Evolutionary conservation across 1,140 invertebrate genomes (phyloP), one percentile per base, ranked within the genome.

Genomic region (Plectus sambesii): DNA sequence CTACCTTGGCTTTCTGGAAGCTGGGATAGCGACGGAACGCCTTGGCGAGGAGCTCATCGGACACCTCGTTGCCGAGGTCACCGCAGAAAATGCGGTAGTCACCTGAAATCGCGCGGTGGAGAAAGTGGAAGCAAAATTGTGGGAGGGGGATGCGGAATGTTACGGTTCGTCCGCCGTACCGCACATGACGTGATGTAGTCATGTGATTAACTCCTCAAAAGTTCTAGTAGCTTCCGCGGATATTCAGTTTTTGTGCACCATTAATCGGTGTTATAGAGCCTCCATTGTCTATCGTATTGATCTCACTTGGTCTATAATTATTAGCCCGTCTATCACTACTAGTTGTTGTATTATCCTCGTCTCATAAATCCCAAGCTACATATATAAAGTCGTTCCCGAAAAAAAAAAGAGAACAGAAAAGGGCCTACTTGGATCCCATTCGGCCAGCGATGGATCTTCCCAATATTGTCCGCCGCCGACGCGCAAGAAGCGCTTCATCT

Each of bases 21-120:
- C 89, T 93, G 0, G 83, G 79, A 74, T 86, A 99, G 69, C 90
- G 89, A 60, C 83, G 84, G 65, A 99, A 99, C 1, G 89, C 90
- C 60, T 90, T 75, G 1, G 82, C 81, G 6, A 99, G 73, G 39
- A 92, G 78, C 70, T 98, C 93, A 66, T 99, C 93, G 0, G 89
- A 97, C 1, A 59, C 92, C 73, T 98, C 93, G 71, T 98, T 98
- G 2, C 94, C 94, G 4, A 99, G 75, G 78, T 99, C 94, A 27
- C 94, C 94, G 70, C 90, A 96, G 72, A 99, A 99, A 69, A 99
- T 83, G 54, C 93, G 76, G 70, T 93, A 98, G 75, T 98, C 93
- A 77, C 93, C 87, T 82, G 65, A 35, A 67, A 60, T 62, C 17
- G 12, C 17, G 12, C 30, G 17, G 12, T 33, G 30, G 30, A 33